Percentiles rank a stretch among this genome's conserved stretches.
These are phyloP conservation scores for Sus cebifrons DNA, from an alignment of 2,797 vertebrate species.

Conservation along the genomic window DNA sequence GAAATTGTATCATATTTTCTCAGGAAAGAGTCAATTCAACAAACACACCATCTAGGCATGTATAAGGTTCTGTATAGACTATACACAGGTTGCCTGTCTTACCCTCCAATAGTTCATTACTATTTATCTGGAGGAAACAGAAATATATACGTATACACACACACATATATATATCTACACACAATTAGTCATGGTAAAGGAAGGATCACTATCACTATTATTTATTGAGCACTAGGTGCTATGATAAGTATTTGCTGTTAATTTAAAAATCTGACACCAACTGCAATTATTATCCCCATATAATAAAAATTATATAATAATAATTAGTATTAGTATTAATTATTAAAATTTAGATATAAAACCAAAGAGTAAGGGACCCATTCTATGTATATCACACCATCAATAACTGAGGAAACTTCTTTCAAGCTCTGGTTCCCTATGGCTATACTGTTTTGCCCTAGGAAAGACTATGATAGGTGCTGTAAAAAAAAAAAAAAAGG, in stretches of 20 bases:
- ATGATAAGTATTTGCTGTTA: background rate
- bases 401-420: background rate
- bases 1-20: slow-evolving; percentile 44
- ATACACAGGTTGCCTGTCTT: background rate
- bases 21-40: background rate
- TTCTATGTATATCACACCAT: background rate
- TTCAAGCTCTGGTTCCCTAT: background rate
- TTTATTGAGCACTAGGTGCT: background rate
- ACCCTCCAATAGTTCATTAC: background rate
- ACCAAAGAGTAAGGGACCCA: background rate
- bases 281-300: background rate
- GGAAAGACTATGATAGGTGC: background rate
- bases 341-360: background rate
- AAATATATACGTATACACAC: background rate
- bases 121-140: background rate
- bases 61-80: background rate
- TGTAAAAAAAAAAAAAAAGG: background rate
- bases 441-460: background rate
- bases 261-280: slow-evolving; percentile 5
- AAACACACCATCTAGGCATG: background rate
- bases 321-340: too few relatives aligned
- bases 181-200: background rate
- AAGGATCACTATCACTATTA: background rate
- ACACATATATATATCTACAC: fast-evolving
- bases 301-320: too few relatives aligned